Conservation (phyloP, 2,113 vertebrate species). For the Trachemys scripta region DNA sequence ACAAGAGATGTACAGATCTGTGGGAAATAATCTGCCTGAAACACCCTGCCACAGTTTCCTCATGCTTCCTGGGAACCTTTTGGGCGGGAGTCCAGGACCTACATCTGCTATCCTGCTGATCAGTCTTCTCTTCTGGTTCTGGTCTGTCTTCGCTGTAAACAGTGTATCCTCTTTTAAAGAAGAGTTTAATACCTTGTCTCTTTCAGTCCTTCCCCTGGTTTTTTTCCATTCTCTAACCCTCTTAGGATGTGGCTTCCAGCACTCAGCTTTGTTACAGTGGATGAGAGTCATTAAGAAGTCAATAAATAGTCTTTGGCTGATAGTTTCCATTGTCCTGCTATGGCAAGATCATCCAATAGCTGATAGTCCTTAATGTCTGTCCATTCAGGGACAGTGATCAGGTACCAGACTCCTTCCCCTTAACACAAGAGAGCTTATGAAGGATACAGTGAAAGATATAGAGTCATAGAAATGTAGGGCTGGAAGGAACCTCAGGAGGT, state of each 20-base stretch:
- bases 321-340: background rate
- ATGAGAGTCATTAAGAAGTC: background rate
- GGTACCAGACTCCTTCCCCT: background rate
- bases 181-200: background rate
- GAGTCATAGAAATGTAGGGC: background rate
- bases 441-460: background rate
- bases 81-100: background rate
- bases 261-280: background rate
- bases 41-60: background rate
- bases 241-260: background rate
- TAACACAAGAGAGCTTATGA: background rate
- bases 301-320: background rate
- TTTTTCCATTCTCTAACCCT: background rate
- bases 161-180: background rate
- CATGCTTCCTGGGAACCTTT: background rate
- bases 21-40: background rate
- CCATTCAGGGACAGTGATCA: background rate
- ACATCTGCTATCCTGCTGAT: background rate
- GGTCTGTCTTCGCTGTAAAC: background rate
- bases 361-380: background rate
- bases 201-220: slow-evolving; percentile 1
- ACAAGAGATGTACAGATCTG: background rate
- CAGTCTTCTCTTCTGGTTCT: slow-evolving; percentile 7
- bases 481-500: background rate
- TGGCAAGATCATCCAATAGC: background rate